Evolutionary conservation across 2,113 vertebrate species (phyloP).

Genomic region (Nothocercus nigrocapillus): DNA sequence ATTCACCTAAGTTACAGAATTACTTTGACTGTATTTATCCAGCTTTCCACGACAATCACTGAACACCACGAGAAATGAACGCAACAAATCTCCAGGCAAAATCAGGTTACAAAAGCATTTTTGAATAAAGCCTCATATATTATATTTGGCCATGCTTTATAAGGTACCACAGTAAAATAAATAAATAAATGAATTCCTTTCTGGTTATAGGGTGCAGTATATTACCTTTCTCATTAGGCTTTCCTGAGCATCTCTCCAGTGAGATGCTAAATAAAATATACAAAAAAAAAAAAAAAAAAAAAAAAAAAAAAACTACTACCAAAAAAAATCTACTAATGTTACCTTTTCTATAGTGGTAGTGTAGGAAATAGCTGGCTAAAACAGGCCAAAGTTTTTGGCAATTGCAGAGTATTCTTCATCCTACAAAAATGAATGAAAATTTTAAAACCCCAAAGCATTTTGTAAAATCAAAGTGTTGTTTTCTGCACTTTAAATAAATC

Average conservation of each 20-base stretch:
- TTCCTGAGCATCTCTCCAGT: neutral
- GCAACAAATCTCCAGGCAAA: neutral
- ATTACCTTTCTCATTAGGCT: neutral
- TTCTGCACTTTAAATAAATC: neutral
- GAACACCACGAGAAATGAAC: neutral
- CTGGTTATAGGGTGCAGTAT: neutral
- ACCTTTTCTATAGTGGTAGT: fast-evolving
- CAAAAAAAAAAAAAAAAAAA: neutral
- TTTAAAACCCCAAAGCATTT: neutral
- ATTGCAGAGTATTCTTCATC: neutral
- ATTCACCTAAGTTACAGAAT: neutral
- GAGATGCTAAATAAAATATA: neutral
- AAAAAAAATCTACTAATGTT: too few species aligned
- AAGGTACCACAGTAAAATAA: neutral
- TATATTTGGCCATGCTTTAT: neutral
- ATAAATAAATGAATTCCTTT: neutral
- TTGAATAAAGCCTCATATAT: neutral
- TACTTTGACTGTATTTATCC: neutral
- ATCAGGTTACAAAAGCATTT: neutral
- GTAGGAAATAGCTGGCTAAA: neutral
- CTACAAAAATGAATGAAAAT: neutral
- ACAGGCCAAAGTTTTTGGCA: neutral
- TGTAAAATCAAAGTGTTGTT: neutral
- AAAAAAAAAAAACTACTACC: too few species aligned
- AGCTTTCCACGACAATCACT: neutral